Conservation (phyloP, 1,140 invertebrate species). For the Chrysopa pallens region DNA sequence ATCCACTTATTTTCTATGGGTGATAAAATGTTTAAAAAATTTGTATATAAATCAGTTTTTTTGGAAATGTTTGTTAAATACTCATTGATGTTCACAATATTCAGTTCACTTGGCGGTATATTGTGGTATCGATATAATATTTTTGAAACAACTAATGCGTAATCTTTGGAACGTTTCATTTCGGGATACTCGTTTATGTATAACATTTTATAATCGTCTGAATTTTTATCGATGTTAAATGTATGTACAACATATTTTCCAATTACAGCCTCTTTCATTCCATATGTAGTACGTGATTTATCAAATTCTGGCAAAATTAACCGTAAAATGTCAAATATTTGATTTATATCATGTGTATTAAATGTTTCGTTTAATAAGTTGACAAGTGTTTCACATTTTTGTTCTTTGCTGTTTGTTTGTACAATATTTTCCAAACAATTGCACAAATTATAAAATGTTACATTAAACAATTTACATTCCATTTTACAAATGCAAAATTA, state of each 20-base stretch:
- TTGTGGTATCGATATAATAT: neutral
- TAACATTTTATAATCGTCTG: neutral
- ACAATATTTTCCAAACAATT: too few relatives aligned
- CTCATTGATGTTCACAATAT: neutral
- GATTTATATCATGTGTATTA: too few relatives aligned
- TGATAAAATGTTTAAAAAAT: neutral
- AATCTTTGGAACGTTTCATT: neutral
- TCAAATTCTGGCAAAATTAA: neutral
- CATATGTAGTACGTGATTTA: neutral
- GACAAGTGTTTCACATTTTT: too few relatives aligned
- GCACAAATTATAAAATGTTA: too few relatives aligned
- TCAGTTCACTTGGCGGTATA: neutral
- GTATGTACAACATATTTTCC: neutral
- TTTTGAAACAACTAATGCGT: neutral
- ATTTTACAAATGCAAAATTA: too few relatives aligned
- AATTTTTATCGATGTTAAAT: neutral
- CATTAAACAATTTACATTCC: too few relatives aligned
- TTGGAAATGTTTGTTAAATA: neutral
- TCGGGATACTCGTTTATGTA: neutral
- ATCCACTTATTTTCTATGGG: neutral
- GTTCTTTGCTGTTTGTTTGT: too few relatives aligned
- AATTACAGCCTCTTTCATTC: neutral
- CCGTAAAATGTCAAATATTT: constrained; percentile 10
- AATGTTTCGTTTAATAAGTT: too few relatives aligned
- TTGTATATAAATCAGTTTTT: neutral